Evolutionary conservation across 2,797 vertebrate genomes (phyloP).

Genomic region (Gymnoscopelus microlampas): DNA sequence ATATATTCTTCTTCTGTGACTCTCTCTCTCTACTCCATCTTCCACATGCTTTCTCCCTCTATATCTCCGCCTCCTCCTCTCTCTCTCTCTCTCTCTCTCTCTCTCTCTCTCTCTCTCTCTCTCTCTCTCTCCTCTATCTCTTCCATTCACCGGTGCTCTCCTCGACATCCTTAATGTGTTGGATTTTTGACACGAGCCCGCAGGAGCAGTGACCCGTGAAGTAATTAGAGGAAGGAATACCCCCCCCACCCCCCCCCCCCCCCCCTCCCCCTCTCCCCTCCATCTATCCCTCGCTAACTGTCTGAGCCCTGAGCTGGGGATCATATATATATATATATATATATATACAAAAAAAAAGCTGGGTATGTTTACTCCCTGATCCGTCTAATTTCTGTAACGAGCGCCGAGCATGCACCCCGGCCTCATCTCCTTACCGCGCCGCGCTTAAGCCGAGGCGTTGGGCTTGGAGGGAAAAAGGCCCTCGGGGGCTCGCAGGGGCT

Average conservation of each 20-base stretch:
- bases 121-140: conserved; percentile 31
- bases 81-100: conserved; percentile 63
- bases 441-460: conserved; percentile 83
- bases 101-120: conserved; percentile 17
- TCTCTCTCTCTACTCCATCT: conserved; percentile 33
- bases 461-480: conserved; percentile 83
- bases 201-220: conserved; percentile 90
- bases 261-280: conserved; percentile 55
- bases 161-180: conserved; percentile 83
- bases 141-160: conserved; percentile 57
- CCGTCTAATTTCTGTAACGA: conserved; percentile 94
- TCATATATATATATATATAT: conserved; percentile 75
- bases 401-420: conserved; percentile 79
- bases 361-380: conserved; percentile 95
- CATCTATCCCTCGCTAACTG: conserved; percentile 57
- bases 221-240: conserved; percentile 93
- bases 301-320: conserved; percentile 72
- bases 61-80: conserved; percentile 24
- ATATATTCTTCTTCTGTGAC: conserved; percentile 21
- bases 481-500: conserved; percentile 74
- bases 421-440: conserved; percentile 88
- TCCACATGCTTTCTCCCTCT: conserved; percentile 45
- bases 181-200: conserved; percentile 89
- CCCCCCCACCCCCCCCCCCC: conserved; percentile 74
- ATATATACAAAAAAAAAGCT: conserved; percentile 77